phyloP scores from a whole-genome alignment of 2,113 vertebrate species.

The Malurus elegans region DNA sequence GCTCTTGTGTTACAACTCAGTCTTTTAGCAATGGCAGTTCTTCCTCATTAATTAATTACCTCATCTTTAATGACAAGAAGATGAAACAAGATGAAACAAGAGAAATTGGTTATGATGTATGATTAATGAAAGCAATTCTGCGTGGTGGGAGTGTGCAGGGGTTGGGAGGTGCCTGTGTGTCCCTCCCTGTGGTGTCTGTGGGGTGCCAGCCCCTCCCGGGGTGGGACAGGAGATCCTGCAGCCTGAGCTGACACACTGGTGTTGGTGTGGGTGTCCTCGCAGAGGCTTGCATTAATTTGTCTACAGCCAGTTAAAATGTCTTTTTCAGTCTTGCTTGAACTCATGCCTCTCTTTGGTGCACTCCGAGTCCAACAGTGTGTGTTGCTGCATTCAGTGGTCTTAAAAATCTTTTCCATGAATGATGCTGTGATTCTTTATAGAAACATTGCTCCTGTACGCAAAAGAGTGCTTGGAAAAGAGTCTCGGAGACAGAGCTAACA shows the following conservation, averaged over 20 bases:
- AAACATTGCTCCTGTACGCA: background rate
- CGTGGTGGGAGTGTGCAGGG: background rate
- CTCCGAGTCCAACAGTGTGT: fast-evolving
- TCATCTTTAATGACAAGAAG: constrained; percentile 22
- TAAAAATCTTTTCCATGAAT: background rate
- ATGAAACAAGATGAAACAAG: background rate
- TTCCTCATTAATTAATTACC: background rate
- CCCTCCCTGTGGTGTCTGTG: background rate
- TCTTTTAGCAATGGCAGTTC: background rate
- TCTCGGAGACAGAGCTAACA: background rate
- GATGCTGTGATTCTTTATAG: background rate
- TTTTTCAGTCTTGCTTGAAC: background rate
- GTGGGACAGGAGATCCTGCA: too few species aligned
- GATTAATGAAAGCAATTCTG: background rate
- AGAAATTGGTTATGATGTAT: background rate
- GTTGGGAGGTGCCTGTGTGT: background rate
- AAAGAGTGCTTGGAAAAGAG: background rate
- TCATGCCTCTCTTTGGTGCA: background rate
- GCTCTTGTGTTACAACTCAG: background rate
- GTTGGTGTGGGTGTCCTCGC: background rate
- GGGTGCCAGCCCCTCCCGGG: fast-evolving
- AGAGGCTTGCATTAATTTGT: background rate
- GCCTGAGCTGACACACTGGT: background rate
- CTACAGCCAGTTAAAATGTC: background rate
- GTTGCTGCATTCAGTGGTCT: fast-evolving